A percentile compares a stretch with the other conserved stretches of the same genome.
Evolutionary conservation across 2,888 invertebrate genomes (phyloP).

Genomic region (Morpho helenor): DNA sequence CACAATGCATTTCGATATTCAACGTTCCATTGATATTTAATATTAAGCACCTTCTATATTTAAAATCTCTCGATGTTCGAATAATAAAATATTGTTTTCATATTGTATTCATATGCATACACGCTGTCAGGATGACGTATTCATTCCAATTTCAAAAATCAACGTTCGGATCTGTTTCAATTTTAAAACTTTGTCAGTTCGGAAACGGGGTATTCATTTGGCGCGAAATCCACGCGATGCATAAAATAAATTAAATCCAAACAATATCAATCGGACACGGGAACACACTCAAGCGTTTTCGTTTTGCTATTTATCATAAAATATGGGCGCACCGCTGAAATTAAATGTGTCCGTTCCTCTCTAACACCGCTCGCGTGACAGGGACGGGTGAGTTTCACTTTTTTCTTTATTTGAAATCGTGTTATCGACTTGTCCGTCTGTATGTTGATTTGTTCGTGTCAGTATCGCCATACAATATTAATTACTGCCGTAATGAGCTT

Average conservation of each 20-base stretch:
- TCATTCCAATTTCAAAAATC: slow-evolving; percentile 39
- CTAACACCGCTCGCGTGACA: slow-evolving; percentile 32
- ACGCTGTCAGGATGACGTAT: slow-evolving; percentile 40
- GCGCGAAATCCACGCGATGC: slow-evolving; percentile 51
- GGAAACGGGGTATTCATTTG: slow-evolving; percentile 47
- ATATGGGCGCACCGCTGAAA: slow-evolving; percentile 55
- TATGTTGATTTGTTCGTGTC: slow-evolving; percentile 61
- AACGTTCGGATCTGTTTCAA: slow-evolving; percentile 33
- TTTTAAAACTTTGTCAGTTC: slow-evolving; percentile 33
- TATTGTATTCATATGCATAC: slow-evolving; percentile 35
- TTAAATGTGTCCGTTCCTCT: slow-evolving; percentile 47
- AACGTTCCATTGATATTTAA: too few species aligned
- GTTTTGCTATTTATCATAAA: slow-evolving; percentile 71
- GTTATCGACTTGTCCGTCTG: slow-evolving; percentile 56
- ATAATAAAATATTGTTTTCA: slow-evolving; percentile 15
- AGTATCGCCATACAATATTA: slow-evolving; percentile 65
- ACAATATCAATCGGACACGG: slow-evolving; percentile 70
- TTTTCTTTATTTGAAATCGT: slow-evolving; percentile 56
- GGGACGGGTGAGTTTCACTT: slow-evolving; percentile 35
- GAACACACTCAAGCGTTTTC: slow-evolving; percentile 60
- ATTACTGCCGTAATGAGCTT: slow-evolving; percentile 64
- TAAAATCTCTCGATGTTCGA: slow-evolving; percentile 1
- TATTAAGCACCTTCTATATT: neutral
- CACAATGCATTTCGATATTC: too few species aligned
- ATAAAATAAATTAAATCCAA: slow-evolving; percentile 65